Evolutionary conservation across 2,797 vertebrate species (phyloP).

Genomic region (Stomatorhinus walkeri): DNA sequence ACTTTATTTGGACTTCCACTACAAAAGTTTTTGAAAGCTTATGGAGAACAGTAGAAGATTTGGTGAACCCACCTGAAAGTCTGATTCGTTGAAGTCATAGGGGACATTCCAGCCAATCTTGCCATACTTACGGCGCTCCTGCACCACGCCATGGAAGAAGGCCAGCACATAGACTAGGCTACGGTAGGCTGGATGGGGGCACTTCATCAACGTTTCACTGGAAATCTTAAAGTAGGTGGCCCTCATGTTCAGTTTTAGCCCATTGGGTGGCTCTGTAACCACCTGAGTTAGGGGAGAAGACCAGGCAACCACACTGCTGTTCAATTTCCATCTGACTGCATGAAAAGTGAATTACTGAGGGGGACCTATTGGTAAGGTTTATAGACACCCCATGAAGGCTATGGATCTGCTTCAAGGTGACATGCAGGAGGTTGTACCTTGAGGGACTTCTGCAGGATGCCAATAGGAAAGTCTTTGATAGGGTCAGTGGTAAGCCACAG

Average conservation of each 20-base stretch:
- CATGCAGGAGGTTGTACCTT: constrained; percentile 63
- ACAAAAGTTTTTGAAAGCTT: not conserved
- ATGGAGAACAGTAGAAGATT: not conserved
- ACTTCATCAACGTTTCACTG: constrained; percentile 60
- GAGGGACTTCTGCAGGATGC: constrained; percentile 86
- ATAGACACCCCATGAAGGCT: not conserved
- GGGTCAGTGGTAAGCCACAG: constrained; percentile 96
- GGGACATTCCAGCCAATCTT: constrained; percentile 93
- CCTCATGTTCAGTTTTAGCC: constrained; percentile 89
- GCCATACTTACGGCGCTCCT: constrained; percentile 92
- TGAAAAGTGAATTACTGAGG: not conserved
- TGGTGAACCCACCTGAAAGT: constrained; percentile 63
- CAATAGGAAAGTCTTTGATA: constrained; percentile 79
- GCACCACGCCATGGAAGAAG: constrained; percentile 95
- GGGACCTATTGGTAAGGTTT: not conserved
- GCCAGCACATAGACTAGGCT: constrained; percentile 81
- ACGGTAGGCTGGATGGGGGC: constrained; percentile 76
- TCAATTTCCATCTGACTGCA: not conserved
- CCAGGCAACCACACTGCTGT: not conserved
- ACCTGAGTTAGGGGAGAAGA: constrained; percentile 59
- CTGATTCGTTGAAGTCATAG: constrained; percentile 93
- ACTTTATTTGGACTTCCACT: not conserved
- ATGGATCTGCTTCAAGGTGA: not conserved
- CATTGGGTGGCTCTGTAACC: constrained; percentile 89
- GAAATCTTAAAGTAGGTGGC: constrained; percentile 88